Conservation (phyloP, 2,797 vertebrate genomes). For the Macrochelys suwanniensis region DNA sequence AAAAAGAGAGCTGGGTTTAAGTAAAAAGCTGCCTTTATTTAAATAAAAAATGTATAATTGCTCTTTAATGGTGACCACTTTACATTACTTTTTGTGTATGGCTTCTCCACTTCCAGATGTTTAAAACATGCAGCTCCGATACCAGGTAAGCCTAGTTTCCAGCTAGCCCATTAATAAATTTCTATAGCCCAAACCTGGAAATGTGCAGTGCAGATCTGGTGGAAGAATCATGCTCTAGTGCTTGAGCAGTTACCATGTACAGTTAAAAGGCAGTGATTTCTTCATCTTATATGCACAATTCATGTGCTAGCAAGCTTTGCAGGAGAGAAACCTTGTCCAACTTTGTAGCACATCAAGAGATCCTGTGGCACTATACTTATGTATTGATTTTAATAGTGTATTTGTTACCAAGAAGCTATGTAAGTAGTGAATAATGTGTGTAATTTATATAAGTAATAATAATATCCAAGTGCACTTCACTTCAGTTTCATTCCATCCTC, state of each 20-base stretch:
- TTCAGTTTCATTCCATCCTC: conserved; percentile 25
- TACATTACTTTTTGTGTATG: conserved; percentile 50
- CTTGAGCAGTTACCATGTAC: conserved; percentile 48
- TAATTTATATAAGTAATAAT: conserved; percentile 14
- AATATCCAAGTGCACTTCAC: conserved; percentile 2
- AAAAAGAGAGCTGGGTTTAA: not conserved
- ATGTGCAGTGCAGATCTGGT: conserved; percentile 6
- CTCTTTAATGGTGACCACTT: conserved; percentile 35
- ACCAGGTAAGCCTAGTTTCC: conserved; percentile 56
- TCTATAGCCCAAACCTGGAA: conserved; percentile 64
- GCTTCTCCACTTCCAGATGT: not conserved
- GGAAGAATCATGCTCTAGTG: not conserved
- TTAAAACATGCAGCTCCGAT: conserved; percentile 20
- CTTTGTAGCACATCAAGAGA: not conserved
- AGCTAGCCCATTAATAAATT: conserved; percentile 57
- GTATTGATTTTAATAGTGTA: conserved; percentile 42
- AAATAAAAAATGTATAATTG: conserved; percentile 26
- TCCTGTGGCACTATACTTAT: not conserved
- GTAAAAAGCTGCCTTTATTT: conserved; percentile 4
- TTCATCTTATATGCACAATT: not conserved
- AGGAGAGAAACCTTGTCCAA: conserved; percentile 10
- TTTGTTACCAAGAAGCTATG: conserved; percentile 29
- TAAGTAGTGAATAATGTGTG: conserved; percentile 1
- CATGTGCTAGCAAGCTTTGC: conserved; percentile 20
- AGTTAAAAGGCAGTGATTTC: conserved; percentile 32